A percentile compares a stretch with the other conserved stretches of the same genome.
phyloP scores from a whole-genome alignment of 1,140 invertebrate species.

The Drosophila bocki region DNA sequence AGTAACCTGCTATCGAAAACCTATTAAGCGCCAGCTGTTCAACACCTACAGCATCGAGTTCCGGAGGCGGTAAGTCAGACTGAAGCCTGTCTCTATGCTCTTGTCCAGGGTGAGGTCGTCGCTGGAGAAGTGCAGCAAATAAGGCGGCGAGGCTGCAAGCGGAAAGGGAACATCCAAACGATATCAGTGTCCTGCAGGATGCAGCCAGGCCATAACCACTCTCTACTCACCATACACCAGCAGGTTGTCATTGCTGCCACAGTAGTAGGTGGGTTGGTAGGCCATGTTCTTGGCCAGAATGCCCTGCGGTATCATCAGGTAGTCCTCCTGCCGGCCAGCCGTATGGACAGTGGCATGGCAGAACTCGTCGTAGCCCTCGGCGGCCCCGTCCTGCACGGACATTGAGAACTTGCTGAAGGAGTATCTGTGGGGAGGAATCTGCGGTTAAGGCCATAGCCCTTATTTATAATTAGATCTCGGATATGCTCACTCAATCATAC shows the following conservation, averaged over 20 bases:
- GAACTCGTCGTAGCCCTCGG: slow-evolving; percentile 67
- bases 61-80: slow-evolving; percentile 64
- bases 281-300: slow-evolving; percentile 59
- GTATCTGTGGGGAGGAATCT: slow-evolving; percentile 43
- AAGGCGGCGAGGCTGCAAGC: slow-evolving; percentile 61
- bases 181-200: slow-evolving; percentile 1
- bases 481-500: slow-evolving; percentile 70
- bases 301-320: slow-evolving; percentile 85
- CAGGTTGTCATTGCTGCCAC: slow-evolving; percentile 67
- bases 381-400: slow-evolving; percentile 54
- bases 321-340: slow-evolving; percentile 84
- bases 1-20: slow-evolving; percentile 36
- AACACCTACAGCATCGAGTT: slow-evolving; percentile 46
- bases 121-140: slow-evolving; percentile 69
- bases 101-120: slow-evolving; percentile 63
- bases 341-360: slow-evolving; percentile 67
- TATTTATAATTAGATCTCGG: not conserved
- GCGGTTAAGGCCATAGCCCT: not conserved
- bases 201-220: not conserved
- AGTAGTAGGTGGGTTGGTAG: slow-evolving; percentile 85
- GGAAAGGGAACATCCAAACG: not conserved
- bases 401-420: slow-evolving; percentile 62
- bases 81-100: slow-evolving; percentile 67
- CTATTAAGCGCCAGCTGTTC: not conserved
- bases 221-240: slow-evolving; percentile 64